These are phyloP conservation scores for Hydraecia micacea DNA, from an alignment of 2,888 invertebrate genomes.

Conservation along the genomic window DNA sequence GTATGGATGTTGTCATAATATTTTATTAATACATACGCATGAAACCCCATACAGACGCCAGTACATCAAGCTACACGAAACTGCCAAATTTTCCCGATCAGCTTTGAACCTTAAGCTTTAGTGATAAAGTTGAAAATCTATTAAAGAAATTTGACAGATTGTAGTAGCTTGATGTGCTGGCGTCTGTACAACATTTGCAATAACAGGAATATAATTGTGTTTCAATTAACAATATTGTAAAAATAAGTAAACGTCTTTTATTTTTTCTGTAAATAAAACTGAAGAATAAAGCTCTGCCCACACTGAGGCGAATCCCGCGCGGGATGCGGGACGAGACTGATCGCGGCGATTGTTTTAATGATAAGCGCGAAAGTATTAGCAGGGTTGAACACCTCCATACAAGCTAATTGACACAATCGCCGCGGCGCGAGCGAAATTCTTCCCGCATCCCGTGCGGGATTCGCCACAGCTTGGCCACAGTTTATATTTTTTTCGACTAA, in stretches of 20 bases:
- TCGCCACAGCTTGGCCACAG: not conserved
- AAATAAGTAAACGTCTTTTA: not conserved
- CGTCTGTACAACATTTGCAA: not conserved
- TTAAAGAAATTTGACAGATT: no score
- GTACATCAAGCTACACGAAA: no score
- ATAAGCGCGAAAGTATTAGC: no score
- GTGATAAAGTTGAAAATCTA: no score
- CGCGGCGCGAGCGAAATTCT: not conserved
- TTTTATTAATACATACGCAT: not conserved
- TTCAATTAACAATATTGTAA: not conserved
- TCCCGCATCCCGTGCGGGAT: not conserved
- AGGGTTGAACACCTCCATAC: not conserved
- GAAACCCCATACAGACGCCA: conserved; percentile 1
- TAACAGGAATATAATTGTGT: not conserved
- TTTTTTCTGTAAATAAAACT: conserved; percentile 7
- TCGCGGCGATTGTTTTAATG: not conserved
- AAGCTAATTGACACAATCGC: not conserved
- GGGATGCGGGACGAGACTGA: not conserved
- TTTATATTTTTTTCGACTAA: not conserved
- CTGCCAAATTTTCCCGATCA: no score
- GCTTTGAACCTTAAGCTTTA: no score
- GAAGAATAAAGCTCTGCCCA: not conserved
- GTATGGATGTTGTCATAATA: conserved; percentile 26
- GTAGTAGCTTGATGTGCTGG: no score
- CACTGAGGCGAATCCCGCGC: not conserved